Evolutionary conservation across 2,888 invertebrate species (phyloP).

Genomic region (Priocnemis perturbator): DNA sequence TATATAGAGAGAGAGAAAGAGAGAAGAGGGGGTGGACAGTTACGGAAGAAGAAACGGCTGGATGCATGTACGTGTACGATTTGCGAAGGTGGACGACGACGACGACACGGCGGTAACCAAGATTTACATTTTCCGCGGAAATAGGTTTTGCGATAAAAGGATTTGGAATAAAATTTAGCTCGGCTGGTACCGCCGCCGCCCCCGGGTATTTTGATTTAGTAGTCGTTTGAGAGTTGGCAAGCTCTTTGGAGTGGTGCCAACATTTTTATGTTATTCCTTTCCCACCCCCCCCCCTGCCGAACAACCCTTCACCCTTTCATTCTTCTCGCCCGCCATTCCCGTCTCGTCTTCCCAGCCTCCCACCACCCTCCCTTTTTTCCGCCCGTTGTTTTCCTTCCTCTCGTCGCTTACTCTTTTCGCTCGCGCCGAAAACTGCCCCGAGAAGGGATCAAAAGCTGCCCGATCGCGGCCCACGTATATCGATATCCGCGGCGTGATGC

Average conservation of each 20-base stretch:
- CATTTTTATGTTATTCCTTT: conserved; percentile 70
- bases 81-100: conserved; percentile 35
- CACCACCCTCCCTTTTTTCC: conserved; percentile 1
- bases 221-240: conserved; percentile 72
- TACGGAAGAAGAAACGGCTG: conserved; percentile 6
- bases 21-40: not conserved
- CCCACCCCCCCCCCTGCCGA: conserved; percentile 32
- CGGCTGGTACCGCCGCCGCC: conserved; percentile 47
- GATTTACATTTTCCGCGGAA: conserved; percentile 69
- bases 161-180: conserved; percentile 70
- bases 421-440: not conserved
- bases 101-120: conserved; percentile 52
- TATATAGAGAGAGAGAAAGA: too few species aligned
- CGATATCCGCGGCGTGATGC: too few species aligned
- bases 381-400: conserved; percentile 7
- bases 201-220: conserved; percentile 71
- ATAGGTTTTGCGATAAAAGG: conserved; percentile 71
- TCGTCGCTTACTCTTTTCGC: not conserved
- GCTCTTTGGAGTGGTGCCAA: conserved; percentile 71
- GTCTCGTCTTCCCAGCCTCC: not conserved
- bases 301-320: conserved; percentile 12
- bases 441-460: too few species aligned
- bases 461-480: too few species aligned
- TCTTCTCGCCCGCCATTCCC: conserved; percentile 5
- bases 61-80: conserved; percentile 26